Evolutionary conservation across 2,888 invertebrate species (phyloP).

Genomic region (Chouioia cunea): DNA sequence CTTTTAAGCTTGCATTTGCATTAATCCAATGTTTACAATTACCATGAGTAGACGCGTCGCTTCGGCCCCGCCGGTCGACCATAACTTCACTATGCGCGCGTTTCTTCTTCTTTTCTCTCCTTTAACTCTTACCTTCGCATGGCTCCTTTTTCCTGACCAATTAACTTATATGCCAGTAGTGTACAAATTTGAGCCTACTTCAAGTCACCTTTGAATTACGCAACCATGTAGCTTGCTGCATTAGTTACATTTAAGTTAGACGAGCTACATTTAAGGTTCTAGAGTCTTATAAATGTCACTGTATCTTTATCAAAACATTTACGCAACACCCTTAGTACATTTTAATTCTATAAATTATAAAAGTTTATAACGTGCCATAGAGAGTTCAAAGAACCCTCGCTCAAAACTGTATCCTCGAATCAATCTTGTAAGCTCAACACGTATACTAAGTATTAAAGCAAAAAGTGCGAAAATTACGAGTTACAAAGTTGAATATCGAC

Average conservation of each 20-base stretch:
- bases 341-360: too few species aligned
- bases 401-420: too few species aligned
- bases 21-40: conserved; percentile 70
- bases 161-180: conserved; percentile 31
- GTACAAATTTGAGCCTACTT: conserved; percentile 40
- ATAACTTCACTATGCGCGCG: conserved; percentile 4
- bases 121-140: conserved; percentile 23
- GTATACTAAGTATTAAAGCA: too few species aligned
- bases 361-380: too few species aligned
- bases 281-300: too few species aligned
- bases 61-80: neutral
- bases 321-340: too few species aligned
- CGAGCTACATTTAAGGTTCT: too few species aligned
- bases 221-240: neutral
- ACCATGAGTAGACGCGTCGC: conserved; percentile 53
- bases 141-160: conserved; percentile 31
- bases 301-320: too few species aligned
- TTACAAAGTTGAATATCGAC: too few species aligned
- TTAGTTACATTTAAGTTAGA: neutral
- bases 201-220: conserved; percentile 26
- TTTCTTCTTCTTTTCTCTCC: conserved; percentile 3
- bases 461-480: too few species aligned
- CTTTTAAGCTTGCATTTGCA: conserved; percentile 69
- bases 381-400: too few species aligned
- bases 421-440: too few species aligned